phyloP scores from a whole-genome alignment of 2,113 vertebrate genomes.

The Ranitomeya variabilis region DNA sequence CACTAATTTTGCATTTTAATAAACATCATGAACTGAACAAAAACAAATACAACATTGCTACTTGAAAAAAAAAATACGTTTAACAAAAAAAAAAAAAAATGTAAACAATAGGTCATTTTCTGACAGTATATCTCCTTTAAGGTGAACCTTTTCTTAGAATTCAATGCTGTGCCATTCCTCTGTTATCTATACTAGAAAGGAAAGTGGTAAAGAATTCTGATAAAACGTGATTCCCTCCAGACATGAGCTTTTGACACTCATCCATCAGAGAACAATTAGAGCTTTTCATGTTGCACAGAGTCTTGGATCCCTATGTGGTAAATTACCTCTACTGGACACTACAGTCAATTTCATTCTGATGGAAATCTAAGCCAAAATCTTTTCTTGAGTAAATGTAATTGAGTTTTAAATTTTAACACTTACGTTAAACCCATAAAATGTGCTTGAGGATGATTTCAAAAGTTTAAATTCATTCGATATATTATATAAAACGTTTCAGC shows the following conservation, averaged over 20 bases:
- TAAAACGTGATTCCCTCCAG: background rate
- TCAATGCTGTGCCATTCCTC: too few species aligned
- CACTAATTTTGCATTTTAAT: too few species aligned
- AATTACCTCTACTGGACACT: background rate
- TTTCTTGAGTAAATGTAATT: background rate
- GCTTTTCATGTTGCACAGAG: conserved; percentile 1
- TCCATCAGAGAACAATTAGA: background rate
- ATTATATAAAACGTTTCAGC: background rate
- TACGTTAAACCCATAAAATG: background rate
- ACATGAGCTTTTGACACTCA: background rate
- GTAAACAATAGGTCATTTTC: too few species aligned
- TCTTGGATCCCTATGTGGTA: background rate
- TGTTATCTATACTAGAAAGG: background rate
- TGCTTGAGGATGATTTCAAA: background rate
- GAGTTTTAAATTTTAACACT: background rate
- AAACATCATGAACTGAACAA: too few species aligned
- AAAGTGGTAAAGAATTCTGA: background rate
- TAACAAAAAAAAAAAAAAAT: too few species aligned
- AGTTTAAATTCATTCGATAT: background rate
- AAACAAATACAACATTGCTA: too few species aligned
- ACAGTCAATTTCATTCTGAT: background rate
- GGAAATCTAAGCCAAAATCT: background rate
- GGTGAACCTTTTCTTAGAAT: too few species aligned
- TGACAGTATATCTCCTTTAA: too few species aligned
- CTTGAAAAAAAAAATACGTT: too few species aligned